Base-by-base conservation (phyloP, 2,888 invertebrate species). In the Epistrophe eligans region DNA sequence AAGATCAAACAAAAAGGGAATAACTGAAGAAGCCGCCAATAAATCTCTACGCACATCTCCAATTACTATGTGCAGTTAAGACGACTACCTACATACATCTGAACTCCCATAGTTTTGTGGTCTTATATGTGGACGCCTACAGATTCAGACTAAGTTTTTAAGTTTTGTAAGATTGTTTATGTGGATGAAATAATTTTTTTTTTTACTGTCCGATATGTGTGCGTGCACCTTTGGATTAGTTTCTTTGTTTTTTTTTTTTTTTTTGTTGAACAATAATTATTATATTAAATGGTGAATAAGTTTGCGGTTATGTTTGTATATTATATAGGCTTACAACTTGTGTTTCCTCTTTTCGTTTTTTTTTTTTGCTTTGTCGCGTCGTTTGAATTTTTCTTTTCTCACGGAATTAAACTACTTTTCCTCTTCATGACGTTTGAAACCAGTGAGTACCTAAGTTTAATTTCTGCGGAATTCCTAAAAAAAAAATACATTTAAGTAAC, bases 321-420 rank as follows among this genome's bases (percentile, higher is more conserved):
- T 24, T n/a, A n/a, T n/a, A n/a, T n/a, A n/a, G 64, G 55, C 24
- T 38, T 35, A 50, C 43, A 60, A 76, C 38, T 74, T 52, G 79
- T 58, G 57, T 71, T 84, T 76, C 72, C 60, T 50, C 76, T 72
- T 64, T 77, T 32, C 0, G 40, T 28, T 71, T 40, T 52, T 28
- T 45, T 62, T 35, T 35, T 40, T 66, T 32, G 32, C 35, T 35
- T 8, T 32, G 24, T 24, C 24, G 24, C 19, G 40, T 32, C 17
- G n/a, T 71, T 71, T 62, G 13, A 32, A 17, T 32, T 71, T n/a
- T 72, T 74, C 48, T 84, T 81, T 84, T 84, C 81, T 77, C 84
- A 84, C 84, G 76, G 77, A 84, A 73, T 48, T 77, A 60, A 73
- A 85, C 70, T 77, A 77, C 67, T 85, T 85, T 83, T 85, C 72